A percentile compares a stretch with the other conserved stretches of the same genome.
These are phyloP conservation scores for Diadumene lineata DNA, from an alignment of 92 coral and sea anemone species.

Conservation along the genomic window DNA sequence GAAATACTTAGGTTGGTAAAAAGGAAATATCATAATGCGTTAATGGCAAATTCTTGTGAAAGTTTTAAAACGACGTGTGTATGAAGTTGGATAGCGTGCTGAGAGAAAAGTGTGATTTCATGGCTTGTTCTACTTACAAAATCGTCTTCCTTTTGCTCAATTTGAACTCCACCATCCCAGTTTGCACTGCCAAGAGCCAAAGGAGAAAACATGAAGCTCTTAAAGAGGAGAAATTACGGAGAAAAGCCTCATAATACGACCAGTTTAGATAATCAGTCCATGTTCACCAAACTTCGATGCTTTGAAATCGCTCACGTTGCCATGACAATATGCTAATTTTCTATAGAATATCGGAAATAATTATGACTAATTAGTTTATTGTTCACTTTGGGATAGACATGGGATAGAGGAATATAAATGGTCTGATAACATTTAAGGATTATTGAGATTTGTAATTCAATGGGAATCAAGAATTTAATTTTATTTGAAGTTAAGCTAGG, in stretches of 20 bases:
- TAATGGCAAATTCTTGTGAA: background rate
- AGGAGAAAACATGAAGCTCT: slow-evolving; percentile 74
- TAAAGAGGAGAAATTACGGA: background rate
- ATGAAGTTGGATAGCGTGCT: background rate
- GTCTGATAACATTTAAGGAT: background rate
- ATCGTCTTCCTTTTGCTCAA: slow-evolving; percentile 30
- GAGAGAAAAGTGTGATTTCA: background rate
- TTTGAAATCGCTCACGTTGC: slow-evolving; percentile 28
- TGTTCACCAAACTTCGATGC: slow-evolving; percentile 28
- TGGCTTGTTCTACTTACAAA: slow-evolving; percentile 36
- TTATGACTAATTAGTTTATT: slow-evolving; percentile 14
- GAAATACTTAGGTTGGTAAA: background rate
- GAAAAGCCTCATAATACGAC: too few species aligned
- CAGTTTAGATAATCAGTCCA: slow-evolving; percentile 23
- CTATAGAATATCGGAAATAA: slow-evolving; percentile 18
- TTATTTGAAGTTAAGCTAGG: background rate
- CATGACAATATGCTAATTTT: slow-evolving; percentile 53
- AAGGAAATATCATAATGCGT: background rate
- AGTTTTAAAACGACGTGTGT: background rate
- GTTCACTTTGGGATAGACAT: background rate
- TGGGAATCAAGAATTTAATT: background rate
- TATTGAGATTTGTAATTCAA: background rate
- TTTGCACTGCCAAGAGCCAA: slow-evolving; percentile 73
- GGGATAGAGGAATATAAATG: background rate
- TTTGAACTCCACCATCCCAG: slow-evolving; percentile 73